Evolutionary conservation across 2,113 vertebrate species (phyloP), one percentile per base, ranked within the genome.

Genomic region (Pterophyllum scalare): DNA sequence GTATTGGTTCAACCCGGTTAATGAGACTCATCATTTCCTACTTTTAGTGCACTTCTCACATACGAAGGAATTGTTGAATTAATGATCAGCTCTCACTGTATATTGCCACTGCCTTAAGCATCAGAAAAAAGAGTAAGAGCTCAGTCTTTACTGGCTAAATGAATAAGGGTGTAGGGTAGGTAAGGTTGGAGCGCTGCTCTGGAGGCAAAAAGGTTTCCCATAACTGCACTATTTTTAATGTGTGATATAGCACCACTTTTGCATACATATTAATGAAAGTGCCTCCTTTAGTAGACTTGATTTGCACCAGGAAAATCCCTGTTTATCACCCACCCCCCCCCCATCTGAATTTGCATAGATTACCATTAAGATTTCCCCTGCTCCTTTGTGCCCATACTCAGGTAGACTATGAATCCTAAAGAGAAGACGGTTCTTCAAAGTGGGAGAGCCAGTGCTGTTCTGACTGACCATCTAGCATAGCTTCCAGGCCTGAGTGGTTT

Each of bases 181-280:
- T 4, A 12, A 7, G 12, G 43, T 19, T 82, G 8, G 26, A 43
- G 33, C 38, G 4, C 28, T 9, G 20, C 19, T 82, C 20, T 65
- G 19, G 52, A 72, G 43, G 19, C 43, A 52, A 31, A 52, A 64
- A 54, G 24, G 35, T 61, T 64, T 59, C 28, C 38, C 56, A 46
- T 7, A 1, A 13, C n/a, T 60, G 6, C 11, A 0, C 56, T 52
- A 19, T 33, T 35, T 52, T 38, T 12, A 33, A 24, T 76, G 35
- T 7, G 58, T 19, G 28, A 1, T 77, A 28, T 24, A 52, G 40
- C 59, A 59, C 20, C 46, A 82, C 15, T 38, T 88, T 79, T 5
- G n/a, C 72, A 89, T 90, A 22, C 85, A 87, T 87, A 89, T 91
- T 70, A 58, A 88, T 89, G 80, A 83, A 77, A 62, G 46, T 9